These are phyloP conservation scores for Caranx ignobilis DNA, from an alignment of 2,113 vertebrate species.

Conservation along the genomic window DNA sequence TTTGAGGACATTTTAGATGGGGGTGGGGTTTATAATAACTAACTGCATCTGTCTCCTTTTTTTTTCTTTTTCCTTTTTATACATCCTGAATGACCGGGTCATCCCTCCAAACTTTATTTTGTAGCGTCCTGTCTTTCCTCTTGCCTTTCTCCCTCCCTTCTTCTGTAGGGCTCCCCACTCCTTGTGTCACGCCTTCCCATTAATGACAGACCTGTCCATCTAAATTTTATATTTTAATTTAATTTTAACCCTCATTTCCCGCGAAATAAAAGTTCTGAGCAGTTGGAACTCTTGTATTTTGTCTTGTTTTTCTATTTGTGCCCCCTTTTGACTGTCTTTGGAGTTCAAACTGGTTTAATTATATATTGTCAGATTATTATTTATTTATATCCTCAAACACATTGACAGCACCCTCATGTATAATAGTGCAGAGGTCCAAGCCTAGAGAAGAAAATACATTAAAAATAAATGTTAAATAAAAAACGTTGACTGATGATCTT, in stretches of 20 bases:
- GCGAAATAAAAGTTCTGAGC: constrained; percentile 87
- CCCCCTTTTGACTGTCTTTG: not conserved
- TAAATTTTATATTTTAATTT: constrained; percentile 85
- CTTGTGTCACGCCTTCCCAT: constrained; percentile 40
- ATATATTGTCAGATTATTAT: not conserved
- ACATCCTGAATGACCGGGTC: constrained; percentile 63
- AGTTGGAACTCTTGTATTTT: constrained; percentile 72
- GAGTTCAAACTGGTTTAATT: not conserved
- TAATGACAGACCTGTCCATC: constrained; percentile 65
- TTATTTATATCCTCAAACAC: no score
- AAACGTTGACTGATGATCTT: not conserved
- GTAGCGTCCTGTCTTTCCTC: constrained; percentile 40
- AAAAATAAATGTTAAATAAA: no score
- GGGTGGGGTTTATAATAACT: constrained; percentile 78
- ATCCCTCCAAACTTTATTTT: constrained; percentile 62
- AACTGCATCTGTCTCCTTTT: constrained; percentile 69
- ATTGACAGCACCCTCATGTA: no score
- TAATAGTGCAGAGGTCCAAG: no score
- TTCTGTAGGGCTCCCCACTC: constrained; percentile 45
- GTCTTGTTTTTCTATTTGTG: constrained; percentile 22
- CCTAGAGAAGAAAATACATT: no score
- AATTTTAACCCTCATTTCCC: constrained; percentile 85
- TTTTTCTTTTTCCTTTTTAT: constrained; percentile 44
- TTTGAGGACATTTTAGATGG: constrained; percentile 80
- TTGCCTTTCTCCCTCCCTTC: constrained; percentile 19